Percentiles rank a stretch among this genome's conserved stretches.
These are phyloP conservation scores for Bergia sp. DNA, from an alignment of 92 coral and sea anemone species.

Conservation along the genomic window DNA sequence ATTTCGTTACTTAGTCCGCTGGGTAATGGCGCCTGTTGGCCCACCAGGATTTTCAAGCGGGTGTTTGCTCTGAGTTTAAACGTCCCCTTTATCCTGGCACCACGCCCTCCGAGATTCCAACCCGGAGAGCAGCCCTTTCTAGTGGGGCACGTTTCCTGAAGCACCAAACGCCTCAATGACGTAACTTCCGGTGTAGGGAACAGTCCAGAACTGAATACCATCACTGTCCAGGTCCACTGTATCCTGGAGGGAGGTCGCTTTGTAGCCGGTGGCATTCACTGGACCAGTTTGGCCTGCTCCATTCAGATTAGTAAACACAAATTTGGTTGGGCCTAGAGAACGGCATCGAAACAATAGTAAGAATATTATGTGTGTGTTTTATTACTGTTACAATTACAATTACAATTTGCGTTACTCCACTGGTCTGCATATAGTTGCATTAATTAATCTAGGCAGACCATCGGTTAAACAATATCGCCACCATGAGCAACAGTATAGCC, in stretches of 20 bases:
- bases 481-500: too few species aligned
- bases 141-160: constrained; percentile 64
- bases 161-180: constrained; percentile 83
- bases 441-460: too few species aligned
- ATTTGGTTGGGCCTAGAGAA: constrained; percentile 6
- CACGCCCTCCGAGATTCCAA: constrained; percentile 81
- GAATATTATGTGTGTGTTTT: background rate
- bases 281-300: constrained; percentile 75
- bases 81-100: constrained; percentile 76
- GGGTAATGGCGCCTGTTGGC: constrained; percentile 66
- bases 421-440: too few species aligned
- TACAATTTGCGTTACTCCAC: too few species aligned
- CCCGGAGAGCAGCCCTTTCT: background rate
- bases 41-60: constrained; percentile 72
- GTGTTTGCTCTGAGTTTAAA: constrained; percentile 51
- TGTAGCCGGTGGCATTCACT: constrained; percentile 55
- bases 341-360: background rate
- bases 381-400: background rate
- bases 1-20: background rate
- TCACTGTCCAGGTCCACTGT: constrained; percentile 51
- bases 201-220: constrained; percentile 89
- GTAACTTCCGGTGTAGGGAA: constrained; percentile 80
- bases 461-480: too few species aligned
- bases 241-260: constrained; percentile 66
- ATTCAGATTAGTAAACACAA: constrained; percentile 67